Evolutionary conservation across 2,888 invertebrate genomes (phyloP).

Genomic region (Hoplodrina ambigua): DNA sequence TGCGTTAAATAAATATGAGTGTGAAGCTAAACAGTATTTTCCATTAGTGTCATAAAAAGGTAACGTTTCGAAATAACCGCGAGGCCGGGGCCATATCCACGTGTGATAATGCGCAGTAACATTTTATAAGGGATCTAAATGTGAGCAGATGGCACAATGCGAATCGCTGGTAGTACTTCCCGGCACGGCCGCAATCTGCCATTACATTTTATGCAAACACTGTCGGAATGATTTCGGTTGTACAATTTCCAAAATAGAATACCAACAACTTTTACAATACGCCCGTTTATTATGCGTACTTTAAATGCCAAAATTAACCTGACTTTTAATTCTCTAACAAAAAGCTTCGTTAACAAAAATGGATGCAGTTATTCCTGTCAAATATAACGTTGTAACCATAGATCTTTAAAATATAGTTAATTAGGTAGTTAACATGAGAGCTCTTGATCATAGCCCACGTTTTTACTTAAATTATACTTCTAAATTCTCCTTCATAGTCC

Average conservation of each 20-base stretch:
- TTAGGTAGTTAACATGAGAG: conserved; percentile 45
- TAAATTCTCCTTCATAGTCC: conserved; percentile 52
- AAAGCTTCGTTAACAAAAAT: conserved; percentile 40
- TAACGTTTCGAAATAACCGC: conserved; percentile 86
- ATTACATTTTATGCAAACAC: conserved; percentile 89
- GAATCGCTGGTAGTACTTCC: conserved; percentile 84
- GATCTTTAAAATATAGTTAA: conserved; percentile 34
- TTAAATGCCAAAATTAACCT: conserved; percentile 47
- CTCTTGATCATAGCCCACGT: conserved; percentile 38
- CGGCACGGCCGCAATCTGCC: conserved; percentile 86
- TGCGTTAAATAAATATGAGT: conserved; percentile 78
- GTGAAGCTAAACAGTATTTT: conserved; percentile 85
- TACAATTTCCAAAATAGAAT: conserved; percentile 76
- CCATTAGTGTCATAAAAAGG: conserved; percentile 88
- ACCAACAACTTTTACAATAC: conserved; percentile 59
- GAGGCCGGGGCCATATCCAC: conserved; percentile 82
- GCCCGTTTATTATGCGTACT: conserved; percentile 47
- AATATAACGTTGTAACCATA: conserved; percentile 20
- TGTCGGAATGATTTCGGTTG: conserved; percentile 82
- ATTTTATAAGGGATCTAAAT: conserved; percentile 90
- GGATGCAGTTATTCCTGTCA: conserved; percentile 32
- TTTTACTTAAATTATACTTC: conserved; percentile 56
- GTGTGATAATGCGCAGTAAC: conserved; percentile 89
- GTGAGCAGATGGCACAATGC: conserved; percentile 88
- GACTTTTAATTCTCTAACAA: conserved; percentile 54